Evolutionary conservation across 2,113 vertebrate species (phyloP).

Genomic region (Sturnus vulgaris): DNA sequence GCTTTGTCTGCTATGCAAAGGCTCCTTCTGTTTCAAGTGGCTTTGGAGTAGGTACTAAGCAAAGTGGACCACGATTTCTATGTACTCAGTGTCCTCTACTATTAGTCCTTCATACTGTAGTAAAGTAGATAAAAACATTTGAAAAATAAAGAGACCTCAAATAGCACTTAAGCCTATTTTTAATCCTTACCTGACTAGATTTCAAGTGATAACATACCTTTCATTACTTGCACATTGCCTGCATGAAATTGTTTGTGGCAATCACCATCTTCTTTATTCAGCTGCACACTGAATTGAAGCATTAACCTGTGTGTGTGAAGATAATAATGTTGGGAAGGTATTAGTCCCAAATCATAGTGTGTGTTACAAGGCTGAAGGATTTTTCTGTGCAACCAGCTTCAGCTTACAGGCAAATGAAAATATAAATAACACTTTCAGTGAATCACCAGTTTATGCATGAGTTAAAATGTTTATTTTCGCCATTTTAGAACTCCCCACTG

Average conservation of each 20-base stretch:
- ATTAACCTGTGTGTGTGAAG: not conserved
- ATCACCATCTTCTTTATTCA: not conserved
- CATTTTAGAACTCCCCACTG: not conserved
- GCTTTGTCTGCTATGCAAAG: not conserved
- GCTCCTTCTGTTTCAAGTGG: not conserved
- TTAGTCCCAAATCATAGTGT: not conserved
- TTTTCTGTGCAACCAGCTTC: not conserved
- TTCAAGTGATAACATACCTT: not conserved
- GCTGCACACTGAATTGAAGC: not conserved
- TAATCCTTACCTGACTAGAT: conserved; percentile 4
- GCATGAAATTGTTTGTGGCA: not conserved
- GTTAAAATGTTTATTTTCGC: not conserved
- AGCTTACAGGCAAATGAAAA: not conserved
- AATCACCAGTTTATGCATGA: not conserved
- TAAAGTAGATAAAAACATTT: conserved; percentile 12
- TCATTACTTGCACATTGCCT: not conserved
- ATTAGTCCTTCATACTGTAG: not conserved
- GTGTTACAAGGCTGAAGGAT: not conserved
- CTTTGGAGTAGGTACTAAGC: not conserved
- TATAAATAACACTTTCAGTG: not conserved
- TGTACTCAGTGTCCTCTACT: not conserved
- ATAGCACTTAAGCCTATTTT: conserved; percentile 5
- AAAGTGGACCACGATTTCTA: not conserved
- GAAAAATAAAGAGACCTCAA: not conserved
- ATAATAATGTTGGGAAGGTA: not conserved